Percentiles rank a stretch among this genome's conserved stretches.
Evolutionary conservation across 1,140 invertebrate genomes (phyloP).

Genomic region (Babylonia areolata): DNA sequence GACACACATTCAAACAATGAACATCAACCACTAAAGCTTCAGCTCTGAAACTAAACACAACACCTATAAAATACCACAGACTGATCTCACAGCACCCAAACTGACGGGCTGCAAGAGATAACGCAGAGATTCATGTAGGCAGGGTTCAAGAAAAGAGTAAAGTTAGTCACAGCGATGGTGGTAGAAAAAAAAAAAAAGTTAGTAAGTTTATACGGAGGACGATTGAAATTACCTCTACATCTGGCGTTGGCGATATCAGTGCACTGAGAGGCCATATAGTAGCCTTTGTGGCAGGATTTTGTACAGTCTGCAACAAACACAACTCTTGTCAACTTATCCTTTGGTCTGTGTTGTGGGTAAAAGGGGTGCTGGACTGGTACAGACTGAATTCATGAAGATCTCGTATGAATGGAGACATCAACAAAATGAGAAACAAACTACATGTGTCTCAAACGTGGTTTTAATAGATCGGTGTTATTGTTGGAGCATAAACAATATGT

Average conservation of each 20-base stretch:
- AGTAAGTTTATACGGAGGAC: background rate
- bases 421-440: background rate
- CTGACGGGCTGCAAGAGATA: background rate
- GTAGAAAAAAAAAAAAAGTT: background rate
- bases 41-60: background rate
- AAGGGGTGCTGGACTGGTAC: background rate
- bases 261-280: slow-evolving; percentile 59
- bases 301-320: slow-evolving; percentile 60
- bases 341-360: background rate
- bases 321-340: slow-evolving; percentile 14
- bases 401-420: background rate
- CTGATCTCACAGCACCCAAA: background rate
- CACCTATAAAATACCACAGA: background rate
- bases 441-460: background rate
- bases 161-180: background rate
- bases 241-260: slow-evolving; percentile 48
- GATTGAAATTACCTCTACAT: slow-evolving; percentile 58
- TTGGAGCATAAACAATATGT: too few species aligned
- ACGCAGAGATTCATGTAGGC: background rate
- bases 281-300: slow-evolving; percentile 56
- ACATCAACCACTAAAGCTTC: background rate
- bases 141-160: background rate
- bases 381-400: background rate
- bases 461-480: background rate
- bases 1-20: background rate